Conservation (phyloP, 2,888 invertebrate species). For the Lasius fuliginosus region DNA sequence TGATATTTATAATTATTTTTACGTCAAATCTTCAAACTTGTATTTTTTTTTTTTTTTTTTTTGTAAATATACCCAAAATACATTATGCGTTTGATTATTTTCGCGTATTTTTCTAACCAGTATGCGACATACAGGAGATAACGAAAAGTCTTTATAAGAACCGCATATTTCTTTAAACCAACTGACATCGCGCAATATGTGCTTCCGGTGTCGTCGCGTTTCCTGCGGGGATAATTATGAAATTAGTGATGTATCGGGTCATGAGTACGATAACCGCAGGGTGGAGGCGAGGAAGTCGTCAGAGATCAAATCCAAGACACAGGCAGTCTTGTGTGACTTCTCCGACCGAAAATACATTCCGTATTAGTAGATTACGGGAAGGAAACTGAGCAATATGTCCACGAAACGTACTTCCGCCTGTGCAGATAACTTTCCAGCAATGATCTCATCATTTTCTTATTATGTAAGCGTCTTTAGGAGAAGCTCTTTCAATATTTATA, state of each 20-base stretch:
- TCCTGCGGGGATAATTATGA: slow-evolving; percentile 71
- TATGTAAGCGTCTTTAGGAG: not conserved
- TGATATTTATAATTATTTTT: not conserved
- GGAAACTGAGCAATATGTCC: slow-evolving; percentile 62
- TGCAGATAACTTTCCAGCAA: slow-evolving; percentile 36
- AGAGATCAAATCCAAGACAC: slow-evolving; percentile 67
- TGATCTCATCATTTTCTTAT: slow-evolving; percentile 1
- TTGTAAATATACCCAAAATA: not conserved
- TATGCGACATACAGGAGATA: not conserved
- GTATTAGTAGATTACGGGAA: slow-evolving; percentile 58
- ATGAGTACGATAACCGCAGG: slow-evolving; percentile 71
- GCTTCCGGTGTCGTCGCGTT: slow-evolving; percentile 67
- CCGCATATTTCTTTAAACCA: slow-evolving; percentile 17
- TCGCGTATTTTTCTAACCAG: not conserved
- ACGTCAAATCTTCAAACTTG: not conserved
- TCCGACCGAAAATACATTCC: slow-evolving; percentile 58
- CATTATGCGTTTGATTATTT: not conserved
- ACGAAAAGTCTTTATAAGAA: not conserved
- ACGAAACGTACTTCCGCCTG: slow-evolving; percentile 55
- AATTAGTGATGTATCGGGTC: slow-evolving; percentile 77
- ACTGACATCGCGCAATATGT: slow-evolving; percentile 52
- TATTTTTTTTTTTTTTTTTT: not conserved
- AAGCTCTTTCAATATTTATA: not conserved
- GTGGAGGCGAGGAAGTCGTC: slow-evolving; percentile 62
- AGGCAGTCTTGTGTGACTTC: slow-evolving; percentile 69